Percentiles rank a stretch among this genome's conserved stretches.
Evolutionary conservation across 1,140 invertebrate genomes (phyloP).

Genomic region (Brachionus koreanus): DNA sequence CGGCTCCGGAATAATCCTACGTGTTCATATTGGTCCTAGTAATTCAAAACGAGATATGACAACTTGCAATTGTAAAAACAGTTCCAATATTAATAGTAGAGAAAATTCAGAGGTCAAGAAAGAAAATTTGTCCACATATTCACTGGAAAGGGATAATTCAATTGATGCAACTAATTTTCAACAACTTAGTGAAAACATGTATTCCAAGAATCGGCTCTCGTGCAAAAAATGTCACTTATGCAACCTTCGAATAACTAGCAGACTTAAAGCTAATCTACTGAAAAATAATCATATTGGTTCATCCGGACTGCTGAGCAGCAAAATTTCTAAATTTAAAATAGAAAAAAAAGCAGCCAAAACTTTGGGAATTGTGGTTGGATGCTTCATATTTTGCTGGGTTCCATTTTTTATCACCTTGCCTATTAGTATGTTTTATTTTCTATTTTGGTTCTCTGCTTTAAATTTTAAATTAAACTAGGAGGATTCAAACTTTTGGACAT

Average conservation of each 20-base stretch:
- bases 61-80: neutral
- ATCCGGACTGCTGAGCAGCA: slow-evolving; percentile 5
- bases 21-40: slow-evolving; percentile 4
- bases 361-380: slow-evolving; percentile 81
- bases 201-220: neutral
- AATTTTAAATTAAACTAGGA: neutral
- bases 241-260: neutral
- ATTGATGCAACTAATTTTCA: neutral
- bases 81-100: neutral
- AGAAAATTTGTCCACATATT: neutral
- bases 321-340: slow-evolving; percentile 31
- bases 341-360: slow-evolving; percentile 67
- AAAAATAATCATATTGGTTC: slow-evolving; percentile 11
- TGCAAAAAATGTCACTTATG: neutral
- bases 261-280: neutral
- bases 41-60: neutral
- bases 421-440: slow-evolving; percentile 50
- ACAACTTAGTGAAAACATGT: neutral
- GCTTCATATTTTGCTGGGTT: slow-evolving; percentile 92
- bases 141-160: neutral
- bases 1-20: neutral
- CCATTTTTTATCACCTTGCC: slow-evolving; percentile 83
- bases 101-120: neutral
- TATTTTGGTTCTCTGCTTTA: neutral
- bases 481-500: slow-evolving; percentile 10